Evolutionary conservation across 2,797 vertebrate genomes (phyloP).

Genomic region (Epinephelus awoara): DNA sequence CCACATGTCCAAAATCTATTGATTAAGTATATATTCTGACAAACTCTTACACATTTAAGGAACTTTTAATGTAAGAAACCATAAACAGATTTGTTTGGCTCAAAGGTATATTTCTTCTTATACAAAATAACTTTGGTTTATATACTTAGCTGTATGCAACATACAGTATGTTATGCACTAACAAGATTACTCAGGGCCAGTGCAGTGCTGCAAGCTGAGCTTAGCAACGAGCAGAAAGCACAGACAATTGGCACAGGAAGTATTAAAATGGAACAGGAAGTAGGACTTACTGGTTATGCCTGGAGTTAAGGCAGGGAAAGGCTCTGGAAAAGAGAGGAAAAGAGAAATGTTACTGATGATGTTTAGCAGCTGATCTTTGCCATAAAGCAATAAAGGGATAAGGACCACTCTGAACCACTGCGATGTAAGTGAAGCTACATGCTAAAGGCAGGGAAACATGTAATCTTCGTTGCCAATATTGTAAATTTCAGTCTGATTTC

Average conservation of each 20-base stretch:
- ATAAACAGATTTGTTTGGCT: not conserved
- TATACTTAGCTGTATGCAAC: not conserved
- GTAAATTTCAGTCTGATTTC: too few species aligned
- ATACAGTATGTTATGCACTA: slow-evolving; percentile 14
- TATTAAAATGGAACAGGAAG: slow-evolving; percentile 44
- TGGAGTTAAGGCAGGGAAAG: slow-evolving; percentile 93
- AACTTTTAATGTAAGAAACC: not conserved
- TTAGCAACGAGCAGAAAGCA: slow-evolving; percentile 85
- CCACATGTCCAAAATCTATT: not conserved
- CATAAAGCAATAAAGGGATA: not conserved
- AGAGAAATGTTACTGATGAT: slow-evolving; percentile 25
- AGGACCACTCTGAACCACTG: not conserved
- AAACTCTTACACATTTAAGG: not conserved
- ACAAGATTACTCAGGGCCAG: slow-evolving; percentile 51
- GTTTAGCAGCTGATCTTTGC: not conserved
- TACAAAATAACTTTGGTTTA: not conserved
- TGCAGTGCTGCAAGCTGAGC: slow-evolving; percentile 74
- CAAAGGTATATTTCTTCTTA: not conserved
- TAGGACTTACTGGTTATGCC: slow-evolving; percentile 89
- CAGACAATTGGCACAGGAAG: slow-evolving; percentile 76
- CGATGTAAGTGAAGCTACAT: not conserved
- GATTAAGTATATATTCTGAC: not conserved
- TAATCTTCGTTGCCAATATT: too few species aligned
- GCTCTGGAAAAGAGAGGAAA: slow-evolving; percentile 86
- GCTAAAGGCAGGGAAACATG: too few species aligned